These are phyloP conservation scores for Iphiclides podalirius DNA, from an alignment of 2,888 invertebrate species.

Conservation along the genomic window DNA sequence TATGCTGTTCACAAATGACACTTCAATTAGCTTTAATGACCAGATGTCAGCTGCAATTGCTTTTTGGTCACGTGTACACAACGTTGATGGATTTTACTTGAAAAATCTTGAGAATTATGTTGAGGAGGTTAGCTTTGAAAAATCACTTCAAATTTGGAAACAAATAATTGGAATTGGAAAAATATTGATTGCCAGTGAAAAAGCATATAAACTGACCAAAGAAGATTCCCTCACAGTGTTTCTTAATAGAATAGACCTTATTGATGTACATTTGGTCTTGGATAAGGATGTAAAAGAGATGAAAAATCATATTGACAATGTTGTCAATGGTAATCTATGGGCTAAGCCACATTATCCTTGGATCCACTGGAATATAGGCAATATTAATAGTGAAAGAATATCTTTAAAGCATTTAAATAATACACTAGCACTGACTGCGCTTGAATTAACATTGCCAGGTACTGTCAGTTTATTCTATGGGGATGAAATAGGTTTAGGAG, in stretches of 20 bases:
- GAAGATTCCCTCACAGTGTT: constrained; percentile 78
- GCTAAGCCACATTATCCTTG: constrained; percentile 84
- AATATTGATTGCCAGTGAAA: constrained; percentile 84
- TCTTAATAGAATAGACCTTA: constrained; percentile 84
- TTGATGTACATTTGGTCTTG: constrained; percentile 84
- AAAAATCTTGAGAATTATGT: constrained; percentile 87
- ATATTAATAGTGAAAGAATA: constrained; percentile 81
- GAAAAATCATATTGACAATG: constrained; percentile 78
- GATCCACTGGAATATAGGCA: constrained; percentile 90
- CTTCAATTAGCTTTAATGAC: constrained; percentile 47
- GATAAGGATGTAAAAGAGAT: constrained; percentile 78
- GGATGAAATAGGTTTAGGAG: constrained; percentile 90
- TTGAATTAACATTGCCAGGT: constrained; percentile 91
- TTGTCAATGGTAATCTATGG: constrained; percentile 81
- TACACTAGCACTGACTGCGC: constrained; percentile 83
- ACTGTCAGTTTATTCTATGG: constrained; percentile 94
- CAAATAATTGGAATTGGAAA: constrained; percentile 80
- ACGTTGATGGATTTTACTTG: constrained; percentile 94
- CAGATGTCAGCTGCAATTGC: constrained; percentile 58
- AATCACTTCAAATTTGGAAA: constrained; percentile 84
- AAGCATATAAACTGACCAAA: constrained; percentile 69
- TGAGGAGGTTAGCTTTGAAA: constrained; percentile 79
- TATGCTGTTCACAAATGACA: constrained; percentile 69
- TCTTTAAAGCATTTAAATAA: constrained; percentile 81
- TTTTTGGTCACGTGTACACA: constrained; percentile 78